Base-by-base conservation (phyloP, 1,140 invertebrate genomes). In the Eriosoma lanigerum region DNA sequence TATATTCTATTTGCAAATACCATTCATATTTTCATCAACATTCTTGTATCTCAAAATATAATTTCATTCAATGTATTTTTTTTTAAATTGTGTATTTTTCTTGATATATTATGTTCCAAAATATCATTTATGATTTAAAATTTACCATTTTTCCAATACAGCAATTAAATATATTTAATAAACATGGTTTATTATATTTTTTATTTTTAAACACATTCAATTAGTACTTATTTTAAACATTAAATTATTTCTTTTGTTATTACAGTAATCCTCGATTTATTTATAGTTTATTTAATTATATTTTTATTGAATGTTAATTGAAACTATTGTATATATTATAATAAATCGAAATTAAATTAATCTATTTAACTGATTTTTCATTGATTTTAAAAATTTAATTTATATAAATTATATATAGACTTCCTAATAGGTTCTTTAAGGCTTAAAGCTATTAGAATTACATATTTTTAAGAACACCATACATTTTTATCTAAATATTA, bases 11-110 rank as follows among this genome's bases (percentile, higher is more conserved):
- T 12, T 19, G 56, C 19, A 26, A 26, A 24, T 60, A 13, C 26
- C 21, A 12, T 60, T 17, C 6, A 44, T 80, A 80, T 44, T 21
- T 58, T 56, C 54, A 32, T 38, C 66, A 15, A 78, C 70, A 81
- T 82, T 81, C 80, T 75, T 62, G n/a, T 54, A 81, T 54, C 19
- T 52, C 62, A 44, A 81, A 70, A 54, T 80, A 15, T 38, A 13
- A 32, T 66, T 46, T 75, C 32, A 48, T 48, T 29, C 1, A 44
- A 26, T 38, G n/a, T 80, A 44, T 46, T 60, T 60, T 58, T 21
- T 58, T 60, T 64, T 38, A 10, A 60, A 76, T 26, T 56, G 5
- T 76, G 26, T 46, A 15, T 50, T 68, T 66, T 17, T 50, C 44
- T n/a, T 19, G 21, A n/a, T 68, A 68, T 15, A 68, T 24, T 48